Evolutionary conservation across 2,113 vertebrate species (phyloP).

Genomic region (Aphyosemion australe): DNA sequence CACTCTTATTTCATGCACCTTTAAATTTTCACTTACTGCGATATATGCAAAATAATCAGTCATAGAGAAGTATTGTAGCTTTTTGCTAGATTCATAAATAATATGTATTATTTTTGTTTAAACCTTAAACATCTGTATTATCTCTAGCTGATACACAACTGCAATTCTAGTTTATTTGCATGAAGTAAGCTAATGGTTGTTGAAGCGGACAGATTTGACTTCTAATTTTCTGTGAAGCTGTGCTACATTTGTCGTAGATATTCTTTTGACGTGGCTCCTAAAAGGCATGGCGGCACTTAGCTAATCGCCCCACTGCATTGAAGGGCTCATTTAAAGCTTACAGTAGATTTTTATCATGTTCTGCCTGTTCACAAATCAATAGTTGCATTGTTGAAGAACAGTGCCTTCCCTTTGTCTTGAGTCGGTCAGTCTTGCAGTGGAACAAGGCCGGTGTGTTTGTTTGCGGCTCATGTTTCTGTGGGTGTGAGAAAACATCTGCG

Average conservation of each 20-base stretch:
- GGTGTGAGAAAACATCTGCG: constrained; percentile 31
- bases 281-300: constrained; percentile 25
- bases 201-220: constrained; percentile 19
- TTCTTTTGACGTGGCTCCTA: constrained; percentile 23
- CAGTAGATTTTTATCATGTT: constrained; percentile 63
- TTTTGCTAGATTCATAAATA: background rate
- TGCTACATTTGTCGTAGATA: constrained; percentile 2
- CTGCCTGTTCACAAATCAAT: constrained; percentile 60
- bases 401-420: constrained; percentile 36
- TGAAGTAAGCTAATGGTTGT: constrained; percentile 5
- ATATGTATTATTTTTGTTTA: background rate
- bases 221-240: constrained; percentile 3
- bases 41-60: too few relatives aligned
- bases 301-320: constrained; percentile 36
- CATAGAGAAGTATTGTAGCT: too few relatives aligned
- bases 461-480: constrained; percentile 15
- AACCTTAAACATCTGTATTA: background rate
- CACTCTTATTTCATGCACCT: too few relatives aligned
- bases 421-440: constrained; percentile 30
- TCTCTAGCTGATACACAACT: background rate
- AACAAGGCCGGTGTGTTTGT: constrained; percentile 36
- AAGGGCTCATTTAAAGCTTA: constrained; percentile 59
- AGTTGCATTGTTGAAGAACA: constrained; percentile 57
- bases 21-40: too few relatives aligned
- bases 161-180: background rate